Evolutionary conservation across 2,113 vertebrate species (phyloP).

Genomic region (Brachyistius frenatus): DNA sequence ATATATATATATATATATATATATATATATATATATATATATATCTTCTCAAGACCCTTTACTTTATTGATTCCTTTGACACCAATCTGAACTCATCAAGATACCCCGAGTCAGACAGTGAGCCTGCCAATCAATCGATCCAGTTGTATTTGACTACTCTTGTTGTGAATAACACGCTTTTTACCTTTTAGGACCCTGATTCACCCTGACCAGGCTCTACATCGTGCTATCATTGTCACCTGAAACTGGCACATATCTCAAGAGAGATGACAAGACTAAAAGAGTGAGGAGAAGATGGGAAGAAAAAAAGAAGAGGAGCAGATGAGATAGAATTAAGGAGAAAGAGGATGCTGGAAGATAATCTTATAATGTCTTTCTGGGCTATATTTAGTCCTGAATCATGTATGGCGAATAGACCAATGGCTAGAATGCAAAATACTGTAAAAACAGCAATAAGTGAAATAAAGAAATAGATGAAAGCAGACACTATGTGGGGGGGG

Average conservation of each 20-base stretch:
- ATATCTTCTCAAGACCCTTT: not conserved
- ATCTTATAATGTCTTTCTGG: constrained; percentile 67
- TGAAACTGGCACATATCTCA: constrained; percentile 45
- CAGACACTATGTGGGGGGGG: constrained; percentile 44
- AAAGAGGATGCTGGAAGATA: constrained; percentile 47
- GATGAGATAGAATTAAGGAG: constrained; percentile 8
- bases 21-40: no score
- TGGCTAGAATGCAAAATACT: constrained; percentile 36
- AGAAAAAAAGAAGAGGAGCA: constrained; percentile 20
- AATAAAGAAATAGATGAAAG: constrained; percentile 63
- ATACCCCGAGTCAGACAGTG: not conserved
- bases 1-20: no score
- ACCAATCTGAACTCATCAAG: constrained; percentile 6
- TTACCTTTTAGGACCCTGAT: constrained; percentile 38
- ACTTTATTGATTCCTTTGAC: constrained; percentile 9
- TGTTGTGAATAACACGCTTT: constrained; percentile 19
- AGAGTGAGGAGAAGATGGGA: constrained; percentile 16
- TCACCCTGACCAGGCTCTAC: constrained; percentile 8
- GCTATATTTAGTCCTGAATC: constrained; percentile 73
- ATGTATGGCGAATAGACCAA: constrained; percentile 53
- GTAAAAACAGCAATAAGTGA: constrained; percentile 48
- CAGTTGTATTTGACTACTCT: not conserved
- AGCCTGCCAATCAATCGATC: not conserved
- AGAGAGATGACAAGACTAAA: constrained; percentile 39
- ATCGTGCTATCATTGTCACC: not conserved